Conservation (phyloP, 2,888 invertebrate genomes). For the Trissolcus brochymenae region DNA sequence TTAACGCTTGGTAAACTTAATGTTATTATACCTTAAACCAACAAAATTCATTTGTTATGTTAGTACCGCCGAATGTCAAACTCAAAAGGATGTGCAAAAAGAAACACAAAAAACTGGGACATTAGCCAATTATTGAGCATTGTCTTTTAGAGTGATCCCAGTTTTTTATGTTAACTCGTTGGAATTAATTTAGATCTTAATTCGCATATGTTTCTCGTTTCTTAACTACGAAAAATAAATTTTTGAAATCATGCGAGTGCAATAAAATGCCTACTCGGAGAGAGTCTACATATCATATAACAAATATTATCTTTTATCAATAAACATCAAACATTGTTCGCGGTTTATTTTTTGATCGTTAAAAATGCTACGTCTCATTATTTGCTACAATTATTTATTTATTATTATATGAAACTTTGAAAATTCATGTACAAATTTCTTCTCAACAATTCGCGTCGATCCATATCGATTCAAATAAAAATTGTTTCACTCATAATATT, state of each 20-base stretch:
- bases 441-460: neutral
- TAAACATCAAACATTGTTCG: conserved; percentile 50
- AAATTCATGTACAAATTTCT: conserved; percentile 1
- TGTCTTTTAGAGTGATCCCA: conserved; percentile 12
- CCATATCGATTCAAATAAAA: no score
- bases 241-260: conserved; percentile 40
- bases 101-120: conserved; percentile 29
- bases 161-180: conserved; percentile 17
- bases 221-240: conserved; percentile 12
- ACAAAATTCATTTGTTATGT: conserved; percentile 20
- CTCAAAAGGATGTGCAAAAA: conserved; percentile 18
- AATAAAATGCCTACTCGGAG: conserved; percentile 47
- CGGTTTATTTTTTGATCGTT: no score
- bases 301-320: conserved; percentile 21
- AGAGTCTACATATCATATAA: conserved; percentile 36
- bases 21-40: conserved; percentile 32
- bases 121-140: neutral
- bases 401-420: neutral
- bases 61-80: conserved; percentile 34
- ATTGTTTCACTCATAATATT: no score
- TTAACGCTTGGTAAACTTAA: conserved; percentile 36
- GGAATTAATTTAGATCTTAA: conserved; percentile 11
- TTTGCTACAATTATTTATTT: no score
- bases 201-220: neutral
- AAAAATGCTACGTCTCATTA: no score